A percentile compares a stretch with the other conserved stretches of the same genome.
phyloP scores from a whole-genome alignment of 2,113 vertebrate species.

The Sinocyclocheilus anophthalmus region DNA sequence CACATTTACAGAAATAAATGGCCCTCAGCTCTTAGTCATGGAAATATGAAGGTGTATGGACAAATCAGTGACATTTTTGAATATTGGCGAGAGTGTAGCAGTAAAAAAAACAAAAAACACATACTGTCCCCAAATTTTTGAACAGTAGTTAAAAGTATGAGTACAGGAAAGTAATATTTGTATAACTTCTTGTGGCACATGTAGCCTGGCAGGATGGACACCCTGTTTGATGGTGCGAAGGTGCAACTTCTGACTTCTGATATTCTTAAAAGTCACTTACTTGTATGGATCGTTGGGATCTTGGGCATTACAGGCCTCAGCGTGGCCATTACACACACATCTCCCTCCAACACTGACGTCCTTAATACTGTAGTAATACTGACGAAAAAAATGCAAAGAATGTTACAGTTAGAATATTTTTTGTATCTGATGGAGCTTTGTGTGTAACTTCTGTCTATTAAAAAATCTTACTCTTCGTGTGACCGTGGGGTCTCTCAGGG shows the following conservation, averaged over 20 bases:
- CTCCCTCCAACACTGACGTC: constrained; percentile 97
- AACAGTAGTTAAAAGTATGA: no score
- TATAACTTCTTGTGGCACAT: background rate
- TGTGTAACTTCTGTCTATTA: background rate
- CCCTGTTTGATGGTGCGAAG: background rate
- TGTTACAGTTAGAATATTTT: background rate
- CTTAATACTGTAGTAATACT: constrained; percentile 99
- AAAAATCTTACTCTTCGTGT: constrained; percentile 86
- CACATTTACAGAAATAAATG: background rate
- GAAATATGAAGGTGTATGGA: background rate
- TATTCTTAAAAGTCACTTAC: constrained; percentile 68
- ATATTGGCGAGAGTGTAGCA: background rate
- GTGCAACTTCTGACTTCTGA: background rate
- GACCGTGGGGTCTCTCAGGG: constrained; percentile 93
- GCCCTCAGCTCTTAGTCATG: background rate
- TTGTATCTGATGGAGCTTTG: background rate
- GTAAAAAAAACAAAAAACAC: no score
- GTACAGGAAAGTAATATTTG: background rate
- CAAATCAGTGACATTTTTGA: background rate
- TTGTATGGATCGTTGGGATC: constrained; percentile 90
- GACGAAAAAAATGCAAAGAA: background rate
- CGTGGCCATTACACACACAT: constrained; percentile 96
- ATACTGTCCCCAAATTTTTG: no score
- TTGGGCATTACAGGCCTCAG: constrained; percentile 87
- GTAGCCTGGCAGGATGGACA: background rate